A percentile compares a stretch with the other conserved stretches of the same genome.
Evolutionary conservation across 2,113 vertebrate species (phyloP).

Genomic region (Perca fluviatilis): DNA sequence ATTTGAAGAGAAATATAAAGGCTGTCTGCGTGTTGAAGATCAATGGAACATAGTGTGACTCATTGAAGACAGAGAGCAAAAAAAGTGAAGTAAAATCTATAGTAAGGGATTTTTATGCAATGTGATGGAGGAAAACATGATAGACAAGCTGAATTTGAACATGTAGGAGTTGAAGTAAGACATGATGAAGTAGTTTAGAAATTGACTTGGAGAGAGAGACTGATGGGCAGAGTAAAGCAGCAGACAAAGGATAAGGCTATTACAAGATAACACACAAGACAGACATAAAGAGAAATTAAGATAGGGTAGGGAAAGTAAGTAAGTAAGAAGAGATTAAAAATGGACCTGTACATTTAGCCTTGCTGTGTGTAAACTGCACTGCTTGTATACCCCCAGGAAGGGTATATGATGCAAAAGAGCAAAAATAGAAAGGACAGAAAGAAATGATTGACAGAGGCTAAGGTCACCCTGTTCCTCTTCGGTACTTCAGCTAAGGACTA

Average conservation of each 20-base stretch:
- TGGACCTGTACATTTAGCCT: not conserved
- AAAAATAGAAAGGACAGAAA: not conserved
- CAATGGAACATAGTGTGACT: not conserved
- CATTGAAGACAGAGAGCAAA: not conserved
- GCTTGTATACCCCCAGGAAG: not conserved
- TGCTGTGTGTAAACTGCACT: slow-evolving; percentile 5
- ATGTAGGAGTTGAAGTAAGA: slow-evolving; percentile 1
- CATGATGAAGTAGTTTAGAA: not conserved
- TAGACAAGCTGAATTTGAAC: not conserved
- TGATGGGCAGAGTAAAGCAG: slow-evolving; percentile 5
- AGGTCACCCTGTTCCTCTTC: slow-evolving; percentile 33
- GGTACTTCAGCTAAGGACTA: not conserved
- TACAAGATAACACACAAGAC: not conserved
- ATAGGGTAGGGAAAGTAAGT: not conserved
- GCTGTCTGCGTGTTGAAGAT: not conserved
- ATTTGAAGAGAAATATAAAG: not conserved
- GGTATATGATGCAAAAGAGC: slow-evolving; percentile 2
- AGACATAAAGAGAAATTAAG: not conserved
- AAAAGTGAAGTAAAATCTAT: not conserved
- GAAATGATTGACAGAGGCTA: slow-evolving; percentile 22
- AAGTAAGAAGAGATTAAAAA: slow-evolving; percentile 15
- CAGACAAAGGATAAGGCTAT: slow-evolving; percentile 1
- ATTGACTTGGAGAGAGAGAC: not conserved
- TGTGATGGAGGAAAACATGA: not conserved
- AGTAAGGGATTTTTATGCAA: not conserved